phyloP scores from a whole-genome alignment of 2,797 vertebrate species.

The Morus bassanus region DNA sequence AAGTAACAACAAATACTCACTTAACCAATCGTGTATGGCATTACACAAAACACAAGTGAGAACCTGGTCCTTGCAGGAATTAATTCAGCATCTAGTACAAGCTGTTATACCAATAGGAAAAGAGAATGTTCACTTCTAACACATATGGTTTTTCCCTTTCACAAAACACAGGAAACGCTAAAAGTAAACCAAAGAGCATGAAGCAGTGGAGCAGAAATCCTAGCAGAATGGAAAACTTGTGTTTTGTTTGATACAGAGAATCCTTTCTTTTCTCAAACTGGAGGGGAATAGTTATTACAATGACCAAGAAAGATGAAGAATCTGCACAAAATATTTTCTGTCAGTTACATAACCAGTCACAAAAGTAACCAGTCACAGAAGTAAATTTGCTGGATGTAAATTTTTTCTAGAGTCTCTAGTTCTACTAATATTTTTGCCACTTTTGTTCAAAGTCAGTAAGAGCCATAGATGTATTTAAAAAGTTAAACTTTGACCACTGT shows the following conservation, averaged over 20 bases:
- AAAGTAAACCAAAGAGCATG: neutral
- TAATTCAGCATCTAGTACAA: neutral
- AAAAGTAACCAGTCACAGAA: neutral
- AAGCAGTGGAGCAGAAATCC: neutral
- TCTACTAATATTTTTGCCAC: neutral
- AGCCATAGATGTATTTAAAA: neutral
- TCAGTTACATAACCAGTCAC: neutral
- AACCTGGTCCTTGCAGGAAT: neutral
- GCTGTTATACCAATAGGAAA: neutral
- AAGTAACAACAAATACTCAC: neutral
- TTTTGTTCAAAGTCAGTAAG: neutral
- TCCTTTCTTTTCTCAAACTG: neutral
- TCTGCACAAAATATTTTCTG: neutral
- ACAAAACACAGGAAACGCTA: neutral
- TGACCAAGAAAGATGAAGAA: neutral
- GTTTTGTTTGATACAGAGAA: neutral
- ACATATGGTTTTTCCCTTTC: fast-evolving
- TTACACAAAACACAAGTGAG: neutral
- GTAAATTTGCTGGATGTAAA: neutral
- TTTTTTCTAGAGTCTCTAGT: neutral
- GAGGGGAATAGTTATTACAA: neutral
- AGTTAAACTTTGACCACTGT: neutral
- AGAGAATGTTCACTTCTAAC: neutral
- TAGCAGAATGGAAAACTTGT: neutral
- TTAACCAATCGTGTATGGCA: neutral